phyloP scores from a whole-genome alignment of 2,888 invertebrate genomes.

The Thelaira solivaga region DNA sequence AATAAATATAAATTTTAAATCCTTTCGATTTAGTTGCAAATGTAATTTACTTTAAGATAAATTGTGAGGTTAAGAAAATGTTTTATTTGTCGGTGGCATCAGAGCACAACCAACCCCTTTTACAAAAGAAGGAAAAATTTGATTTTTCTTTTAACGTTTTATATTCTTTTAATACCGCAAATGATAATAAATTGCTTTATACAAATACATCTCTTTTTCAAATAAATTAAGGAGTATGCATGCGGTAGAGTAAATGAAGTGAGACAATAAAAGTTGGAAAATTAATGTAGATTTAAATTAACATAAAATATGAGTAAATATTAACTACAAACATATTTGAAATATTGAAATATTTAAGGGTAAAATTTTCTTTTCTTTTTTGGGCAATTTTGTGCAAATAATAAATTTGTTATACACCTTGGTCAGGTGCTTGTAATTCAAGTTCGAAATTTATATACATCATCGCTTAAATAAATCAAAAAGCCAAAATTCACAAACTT shows the following conservation, averaged over 20 bases:
- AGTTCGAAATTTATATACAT: too few species aligned
- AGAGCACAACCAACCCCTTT: constrained; percentile 37
- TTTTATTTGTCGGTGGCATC: constrained; percentile 14
- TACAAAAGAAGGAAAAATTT: constrained; percentile 40
- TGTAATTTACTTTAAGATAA: constrained; percentile 49
- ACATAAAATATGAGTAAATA: constrained; percentile 26
- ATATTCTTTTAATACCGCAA: constrained; percentile 53
- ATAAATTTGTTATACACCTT: too few species aligned
- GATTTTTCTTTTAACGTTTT: constrained; percentile 41
- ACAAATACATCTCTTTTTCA: background rate
- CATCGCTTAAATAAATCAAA: too few species aligned
- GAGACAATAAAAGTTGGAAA: background rate
- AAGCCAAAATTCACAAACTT: too few species aligned
- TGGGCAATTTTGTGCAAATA: too few species aligned
- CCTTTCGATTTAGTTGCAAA: constrained; percentile 47
- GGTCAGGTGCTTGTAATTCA: too few species aligned
- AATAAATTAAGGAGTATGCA: background rate
- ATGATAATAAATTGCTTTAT: constrained; percentile 52
- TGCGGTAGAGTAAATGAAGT: background rate
- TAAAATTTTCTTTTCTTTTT: background rate
- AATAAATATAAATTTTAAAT: constrained; percentile 60
- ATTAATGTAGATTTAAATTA: constrained; percentile 54
- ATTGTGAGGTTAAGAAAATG: constrained; percentile 49
- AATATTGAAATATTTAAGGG: background rate
- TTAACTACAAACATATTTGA: background rate